phyloP scores from a whole-genome alignment of 2,797 vertebrate genomes.

The Girardinus metallicus region DNA sequence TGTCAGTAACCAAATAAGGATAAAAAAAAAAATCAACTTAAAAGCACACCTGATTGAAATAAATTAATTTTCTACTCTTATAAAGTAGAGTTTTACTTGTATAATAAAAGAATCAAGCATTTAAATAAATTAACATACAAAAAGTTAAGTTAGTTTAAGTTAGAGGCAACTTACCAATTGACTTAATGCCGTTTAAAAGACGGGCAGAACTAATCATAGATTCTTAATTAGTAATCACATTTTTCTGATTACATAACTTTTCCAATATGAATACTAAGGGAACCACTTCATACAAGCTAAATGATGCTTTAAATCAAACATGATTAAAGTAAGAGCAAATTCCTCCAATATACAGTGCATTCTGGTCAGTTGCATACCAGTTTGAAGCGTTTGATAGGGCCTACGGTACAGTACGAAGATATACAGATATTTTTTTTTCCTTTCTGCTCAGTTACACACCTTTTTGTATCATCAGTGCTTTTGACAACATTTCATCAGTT shows the following conservation, averaged over 20 bases:
- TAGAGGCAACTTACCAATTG: constrained; percentile 73
- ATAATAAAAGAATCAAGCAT: constrained; percentile 68
- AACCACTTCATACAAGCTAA: constrained; percentile 57
- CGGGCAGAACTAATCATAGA: constrained; percentile 69
- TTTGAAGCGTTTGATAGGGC: constrained; percentile 61
- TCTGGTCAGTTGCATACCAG: constrained; percentile 72
- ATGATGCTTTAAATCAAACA: constrained; percentile 17
- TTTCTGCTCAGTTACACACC: constrained; percentile 45
- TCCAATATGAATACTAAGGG: constrained; percentile 55
- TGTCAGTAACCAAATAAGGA: constrained; percentile 71
- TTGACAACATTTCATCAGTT: constrained; percentile 49
- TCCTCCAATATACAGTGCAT: constrained; percentile 75
- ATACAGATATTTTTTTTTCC: constrained; percentile 56
- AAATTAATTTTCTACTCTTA: constrained; percentile 70
- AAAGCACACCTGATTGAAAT: constrained; percentile 68
- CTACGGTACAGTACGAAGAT: constrained; percentile 74
- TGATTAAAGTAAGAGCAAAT: constrained; percentile 40
- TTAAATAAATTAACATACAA: constrained; percentile 84
- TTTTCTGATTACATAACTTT: constrained; percentile 62
- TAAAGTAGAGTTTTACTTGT: constrained; percentile 43
- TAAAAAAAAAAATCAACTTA: constrained; percentile 40
- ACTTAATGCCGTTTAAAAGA: constrained; percentile 66
- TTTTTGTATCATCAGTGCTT: constrained; percentile 70
- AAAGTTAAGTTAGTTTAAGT: constrained; percentile 81
- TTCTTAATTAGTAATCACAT: constrained; percentile 67